Base-by-base conservation (phyloP, 2,113 vertebrate genomes). In the Leptosomus discolor region DNA sequence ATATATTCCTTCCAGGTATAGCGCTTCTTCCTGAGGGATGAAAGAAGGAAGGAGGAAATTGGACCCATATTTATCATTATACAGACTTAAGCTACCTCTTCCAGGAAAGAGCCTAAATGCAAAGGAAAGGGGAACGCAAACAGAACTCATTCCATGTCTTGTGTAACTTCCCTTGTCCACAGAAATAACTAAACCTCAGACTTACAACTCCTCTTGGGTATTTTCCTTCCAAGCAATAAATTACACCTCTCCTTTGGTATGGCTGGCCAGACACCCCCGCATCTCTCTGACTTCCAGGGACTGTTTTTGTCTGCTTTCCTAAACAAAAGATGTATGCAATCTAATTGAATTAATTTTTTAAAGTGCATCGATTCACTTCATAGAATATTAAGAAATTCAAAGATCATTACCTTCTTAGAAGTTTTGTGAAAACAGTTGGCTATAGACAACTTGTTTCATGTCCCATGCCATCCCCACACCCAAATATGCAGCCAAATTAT, bases 401-500 rank as follows among this genome's bases (percentile, higher is more conserved):
- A 79, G 46, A 80, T 37, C 16, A 14, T 37, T 79, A 39, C 23
- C 12, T 70, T 61, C 41, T 48, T n/a, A 67, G 6, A 12, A 93
- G 29, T 80, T 71, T 50, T 41, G 39, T 78, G 69, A 76, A 92
- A 85, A 71, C 34, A 88, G 32, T 15, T 64, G 36, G 30, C 29
- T 92, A 29, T 26, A 63, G 43, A 79, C 54, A 78, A 85, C 58
- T 58, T 76, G 69, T 83, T 79, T 79, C 34, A 64, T 1, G 4
- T 69, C 29, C 4, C 8, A 3, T 65, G 45, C 34, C 48, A 80
- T 81, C 43, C 24, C 37, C 36, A 60, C 8, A 4, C 29, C 84
- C 83, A 95, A 91, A 89, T 68, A 68, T 15, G 11, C n/a, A 89
- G 45, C 41, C 54, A 13, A 70, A 46, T 87, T 81, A 80, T 65